phyloP scores from a whole-genome alignment of 35 echinoderm and acorn worm species.

The Apostichopus californicus region DNA sequence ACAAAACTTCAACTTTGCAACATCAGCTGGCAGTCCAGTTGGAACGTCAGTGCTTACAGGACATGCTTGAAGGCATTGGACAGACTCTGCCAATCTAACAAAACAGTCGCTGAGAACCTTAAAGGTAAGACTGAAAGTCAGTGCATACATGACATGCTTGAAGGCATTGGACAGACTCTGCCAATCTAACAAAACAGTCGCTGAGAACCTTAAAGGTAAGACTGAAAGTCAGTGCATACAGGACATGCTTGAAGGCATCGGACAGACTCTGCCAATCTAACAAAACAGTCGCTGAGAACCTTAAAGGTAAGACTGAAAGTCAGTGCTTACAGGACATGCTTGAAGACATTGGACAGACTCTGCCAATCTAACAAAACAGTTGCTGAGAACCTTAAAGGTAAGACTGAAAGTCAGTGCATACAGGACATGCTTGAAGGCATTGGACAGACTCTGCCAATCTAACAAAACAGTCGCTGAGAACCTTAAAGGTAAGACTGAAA shows the following conservation, averaged over 20 bases:
- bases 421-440: no score
- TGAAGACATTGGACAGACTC: slow-evolving; percentile 45
- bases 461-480: slow-evolving; percentile 59
- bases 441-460: no score
- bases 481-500: slow-evolving; percentile 60
- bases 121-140: slow-evolving; percentile 53
- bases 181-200: slow-evolving; percentile 28
- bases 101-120: slow-evolving; percentile 58
- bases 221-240: no score
- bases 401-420: no score
- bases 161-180: slow-evolving; percentile 43
- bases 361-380: slow-evolving; percentile 35
- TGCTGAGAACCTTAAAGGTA: slow-evolving; percentile 23
- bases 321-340: background rate
- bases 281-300: slow-evolving; percentile 53
- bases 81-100: slow-evolving; percentile 39
- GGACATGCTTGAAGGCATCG: no score
- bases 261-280: background rate
- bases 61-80: slow-evolving; percentile 61
- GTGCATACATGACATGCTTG: background rate
- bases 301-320: slow-evolving; percentile 61
- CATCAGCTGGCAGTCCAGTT: slow-evolving; percentile 70
- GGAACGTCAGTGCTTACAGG: slow-evolving; percentile 68
- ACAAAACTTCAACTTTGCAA: slow-evolving; percentile 53
- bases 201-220: slow-evolving; percentile 26